A percentile compares a stretch with the other conserved stretches of the same genome.
phyloP scores from a whole-genome alignment of 2,113 vertebrate genomes.

The Hepsetus odoe region DNA sequence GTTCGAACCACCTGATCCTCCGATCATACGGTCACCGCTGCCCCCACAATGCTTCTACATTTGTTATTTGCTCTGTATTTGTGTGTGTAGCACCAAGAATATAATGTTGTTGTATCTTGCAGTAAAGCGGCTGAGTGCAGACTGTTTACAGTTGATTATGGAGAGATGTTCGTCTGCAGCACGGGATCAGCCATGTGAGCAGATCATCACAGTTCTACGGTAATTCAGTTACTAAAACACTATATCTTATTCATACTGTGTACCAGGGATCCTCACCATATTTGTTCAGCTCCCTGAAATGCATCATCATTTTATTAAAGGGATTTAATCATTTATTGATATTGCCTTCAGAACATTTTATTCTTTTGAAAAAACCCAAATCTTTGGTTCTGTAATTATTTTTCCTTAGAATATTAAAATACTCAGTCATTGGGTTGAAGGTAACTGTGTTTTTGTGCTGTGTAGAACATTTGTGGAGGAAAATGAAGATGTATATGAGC shows the following conservation, averaged over 20 bases:
- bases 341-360: too few relatives aligned
- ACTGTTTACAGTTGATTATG: constrained; percentile 85
- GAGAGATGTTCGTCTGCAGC: constrained; percentile 82
- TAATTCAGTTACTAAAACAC: constrained; percentile 69
- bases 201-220: constrained; percentile 84
- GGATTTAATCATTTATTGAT: too few relatives aligned
- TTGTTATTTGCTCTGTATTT: too few relatives aligned
- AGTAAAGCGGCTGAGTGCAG: constrained; percentile 87
- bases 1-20: too few relatives aligned
- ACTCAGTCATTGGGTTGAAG: neutral
- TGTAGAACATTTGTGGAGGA: constrained; percentile 88
- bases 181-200: constrained; percentile 75
- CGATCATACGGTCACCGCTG: too few relatives aligned
- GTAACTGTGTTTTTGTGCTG: constrained; percentile 28
- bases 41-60: too few relatives aligned
- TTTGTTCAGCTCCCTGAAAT: too few relatives aligned
- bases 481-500: constrained; percentile 79
- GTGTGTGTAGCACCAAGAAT: neutral
- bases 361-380: too few relatives aligned
- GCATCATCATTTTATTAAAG: too few relatives aligned
- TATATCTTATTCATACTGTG: neutral
- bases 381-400: too few relatives aligned
- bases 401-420: too few relatives aligned
- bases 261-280: too few relatives aligned
- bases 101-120: constrained; percentile 43